A percentile compares a stretch with the other conserved stretches of the same genome.
Conservation (phyloP, 1,140 invertebrate species). For the Sarcophaga peregrina region DNA sequence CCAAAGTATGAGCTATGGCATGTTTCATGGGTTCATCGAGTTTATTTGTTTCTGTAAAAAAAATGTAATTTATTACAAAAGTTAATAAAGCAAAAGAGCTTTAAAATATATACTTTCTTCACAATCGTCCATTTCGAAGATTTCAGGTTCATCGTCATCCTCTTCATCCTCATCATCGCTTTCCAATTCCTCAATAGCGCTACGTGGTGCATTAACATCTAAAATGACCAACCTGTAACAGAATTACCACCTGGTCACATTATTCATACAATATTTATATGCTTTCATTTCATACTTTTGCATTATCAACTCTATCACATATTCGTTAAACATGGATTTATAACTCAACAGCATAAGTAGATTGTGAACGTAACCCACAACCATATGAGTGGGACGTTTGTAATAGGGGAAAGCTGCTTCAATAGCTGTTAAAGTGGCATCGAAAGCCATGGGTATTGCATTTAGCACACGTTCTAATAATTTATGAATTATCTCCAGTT, state of each 20-base stretch:
- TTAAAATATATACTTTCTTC: constrained; percentile 35
- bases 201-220: constrained; percentile 74
- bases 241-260: constrained; percentile 49
- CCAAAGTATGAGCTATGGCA: constrained; percentile 71
- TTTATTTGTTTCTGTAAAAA: constrained; percentile 46
- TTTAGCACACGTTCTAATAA: constrained; percentile 56
- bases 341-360: constrained; percentile 75
- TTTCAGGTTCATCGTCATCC: constrained; percentile 64
- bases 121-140: constrained; percentile 69
- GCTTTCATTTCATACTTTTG: constrained; percentile 69
- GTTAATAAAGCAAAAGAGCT: constrained; percentile 19
- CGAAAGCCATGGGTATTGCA: constrained; percentile 60
- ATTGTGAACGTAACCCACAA: constrained; percentile 75
- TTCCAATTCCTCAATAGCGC: constrained; percentile 69
- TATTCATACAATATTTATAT: neutral
- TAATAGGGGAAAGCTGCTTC: constrained; percentile 73
- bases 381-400: constrained; percentile 69
- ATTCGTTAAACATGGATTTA: constrained; percentile 70
- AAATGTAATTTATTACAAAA: neutral
- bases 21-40: constrained; percentile 56
- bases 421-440: constrained; percentile 54
- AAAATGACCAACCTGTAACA: constrained; percentile 72
- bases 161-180: constrained; percentile 61
- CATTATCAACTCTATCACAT: constrained; percentile 75
- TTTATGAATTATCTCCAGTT: constrained; percentile 55